Base-by-base conservation (phyloP, 2,888 invertebrate species). In the Lithophane semibrunnea region DNA sequence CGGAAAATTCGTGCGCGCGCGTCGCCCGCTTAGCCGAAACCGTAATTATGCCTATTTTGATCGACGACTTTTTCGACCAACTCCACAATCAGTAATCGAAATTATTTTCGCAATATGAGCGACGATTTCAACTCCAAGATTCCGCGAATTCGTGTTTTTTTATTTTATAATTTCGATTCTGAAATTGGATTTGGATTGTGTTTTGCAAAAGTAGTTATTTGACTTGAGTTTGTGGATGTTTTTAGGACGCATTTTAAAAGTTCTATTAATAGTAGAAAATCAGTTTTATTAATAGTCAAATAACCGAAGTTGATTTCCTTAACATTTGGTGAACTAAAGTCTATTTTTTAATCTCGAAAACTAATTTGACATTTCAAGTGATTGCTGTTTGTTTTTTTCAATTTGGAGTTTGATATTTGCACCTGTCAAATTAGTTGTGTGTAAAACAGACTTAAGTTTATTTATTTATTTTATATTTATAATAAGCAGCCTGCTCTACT, bases 21-120 rank as follows among this genome's bases (percentile, higher is more conserved):
- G 79, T 85, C 89, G 86, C 77, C 80, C 87, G 87, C 90, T 92
- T 89, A 92, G 91, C 88, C 89, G 90, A 89, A 90, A 88, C 91
- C 88, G 93, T 94, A 95, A 96, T 96, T 95, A 95, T 94, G 91
- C 95, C 93, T 95, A 95, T 95, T 95, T 94, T 91, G 94, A 95
- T 95, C 91, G 93, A 86, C 87, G 86, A 89, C 89, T 93, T 95
- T 95, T 96, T 95, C 87, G 56, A 47, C 60, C 66, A 67, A 79
- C 79, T 71, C 76, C 82, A 82, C 86, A 79, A 86, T 85, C 85
- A 86, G 88, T 88, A 86, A 89, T 89, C 85, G 84, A 84, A 86
- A 87, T 87, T 85, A 88, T 87, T 85, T 86, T 80, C 69, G 77
- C 44, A 85, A 85, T 86, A 84, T 87, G 80, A 75, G 60, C 84